Evolutionary conservation across 2,888 invertebrate genomes (phyloP), one percentile per base, ranked within the genome.

Genomic region (Cecidostiba fungosa): DNA sequence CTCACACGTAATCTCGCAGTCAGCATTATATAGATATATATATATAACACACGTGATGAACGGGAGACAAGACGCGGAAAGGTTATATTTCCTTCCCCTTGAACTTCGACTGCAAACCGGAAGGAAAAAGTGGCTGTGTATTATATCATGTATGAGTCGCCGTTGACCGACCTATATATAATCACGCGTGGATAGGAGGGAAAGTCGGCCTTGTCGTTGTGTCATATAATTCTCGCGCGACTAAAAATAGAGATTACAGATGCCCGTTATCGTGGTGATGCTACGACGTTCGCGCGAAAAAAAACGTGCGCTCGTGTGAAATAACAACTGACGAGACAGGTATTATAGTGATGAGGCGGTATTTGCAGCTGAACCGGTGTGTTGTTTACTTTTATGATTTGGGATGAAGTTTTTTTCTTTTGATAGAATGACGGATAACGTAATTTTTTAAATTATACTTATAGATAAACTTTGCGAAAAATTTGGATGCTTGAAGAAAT

Each of bases 201-300:
- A 78, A 80, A 72, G 69, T 76, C 78, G 69, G 29, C 72, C 74
- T 82, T 59, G 74, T 14, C 36, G 66, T 32, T 12, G 1, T 10
- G 0, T 39, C 62, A 19, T 54, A n/a, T 89, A 89, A 90, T 90
- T 90, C 90, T 89, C 85, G 90, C 85, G 87, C 87, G 6, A 8
- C 90, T 92, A 92, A 91, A 91, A 92, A 92, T 92, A 92, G 91
- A 88, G 81, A 89, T 91, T 91, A 91, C 91, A 70, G 73, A 70
- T 70, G 50, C 36, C 50, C 50, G 50, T 77, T 82, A 85, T 77
- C 66, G 74, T 10, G 50, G 8, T 29, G 29, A 36, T 23, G 26
- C 23, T n/a, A n/a, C 36, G 50, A 36, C n/a, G 23, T n/a, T 16
- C 59, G 59, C n/a, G 59, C 23, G 29, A 14, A 66, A 29, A 66